Conservation (phyloP, 2,113 vertebrate genomes). For the Hydrolagus affinis region DNA sequence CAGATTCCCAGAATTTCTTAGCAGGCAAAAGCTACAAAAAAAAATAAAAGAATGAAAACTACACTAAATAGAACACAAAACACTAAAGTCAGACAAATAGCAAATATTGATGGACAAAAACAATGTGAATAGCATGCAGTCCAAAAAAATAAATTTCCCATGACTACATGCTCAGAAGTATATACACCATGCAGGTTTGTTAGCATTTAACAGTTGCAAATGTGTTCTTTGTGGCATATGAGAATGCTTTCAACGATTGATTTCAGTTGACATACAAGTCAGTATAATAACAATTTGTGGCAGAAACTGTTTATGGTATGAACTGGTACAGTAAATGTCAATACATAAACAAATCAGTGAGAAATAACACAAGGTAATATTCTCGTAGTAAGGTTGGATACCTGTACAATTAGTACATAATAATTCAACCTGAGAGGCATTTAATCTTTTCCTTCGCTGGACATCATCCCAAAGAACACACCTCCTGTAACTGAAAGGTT, state of each 20-base stretch:
- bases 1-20: constrained; percentile 97
- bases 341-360: too few relatives aligned
- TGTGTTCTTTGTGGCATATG: not conserved
- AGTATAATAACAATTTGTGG: too few relatives aligned
- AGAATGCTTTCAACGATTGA: not conserved
- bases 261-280: not conserved
- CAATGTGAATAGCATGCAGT: not conserved
- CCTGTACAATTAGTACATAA: too few relatives aligned
- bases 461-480: not conserved
- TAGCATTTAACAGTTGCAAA: not conserved
- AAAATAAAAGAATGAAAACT: constrained; percentile 32
- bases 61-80: not conserved
- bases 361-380: too few relatives aligned
- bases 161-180: not conserved
- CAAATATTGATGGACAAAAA: not conserved
- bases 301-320: too few relatives aligned
- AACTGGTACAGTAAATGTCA: too few relatives aligned
- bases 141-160: not conserved
- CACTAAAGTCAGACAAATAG: constrained; percentile 31
- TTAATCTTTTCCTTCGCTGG: not conserved
- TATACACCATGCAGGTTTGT: not conserved
- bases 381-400: too few relatives aligned
- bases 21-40: constrained; percentile 79
- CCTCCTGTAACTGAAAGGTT: not conserved
- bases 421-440: too few relatives aligned